phyloP scores from a whole-genome alignment of 2,797 vertebrate genomes.

The Xenentodon cancila region DNA sequence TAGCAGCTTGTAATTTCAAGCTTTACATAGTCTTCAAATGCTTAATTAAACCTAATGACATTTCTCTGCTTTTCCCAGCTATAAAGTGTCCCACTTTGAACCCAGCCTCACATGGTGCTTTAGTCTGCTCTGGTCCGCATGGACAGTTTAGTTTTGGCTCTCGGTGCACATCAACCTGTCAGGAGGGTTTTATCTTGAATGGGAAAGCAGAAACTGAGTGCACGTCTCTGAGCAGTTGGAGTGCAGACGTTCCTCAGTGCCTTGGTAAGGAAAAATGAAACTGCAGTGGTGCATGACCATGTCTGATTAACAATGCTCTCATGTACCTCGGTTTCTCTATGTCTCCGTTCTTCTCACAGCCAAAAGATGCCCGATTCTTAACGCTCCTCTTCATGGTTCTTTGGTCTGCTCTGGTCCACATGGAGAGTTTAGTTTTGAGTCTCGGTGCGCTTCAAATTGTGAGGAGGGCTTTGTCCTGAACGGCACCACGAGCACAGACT shows the following conservation, averaged over 20 bases:
- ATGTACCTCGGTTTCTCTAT: too few species aligned
- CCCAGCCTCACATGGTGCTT: conserved; percentile 13
- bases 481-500: conserved; percentile 43
- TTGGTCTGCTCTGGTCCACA: conserved; percentile 45
- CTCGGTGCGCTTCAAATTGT: conserved; percentile 58
- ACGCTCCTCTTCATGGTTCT: conserved; percentile 28
- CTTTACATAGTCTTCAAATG: too few species aligned
- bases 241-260: background rate
- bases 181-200: conserved; percentile 50
- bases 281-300: too few species aligned
- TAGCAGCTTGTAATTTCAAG: too few species aligned
- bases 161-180: conserved; percentile 50
- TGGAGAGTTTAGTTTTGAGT: conserved; percentile 57
- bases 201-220: conserved; percentile 40
- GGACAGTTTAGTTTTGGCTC: conserved; percentile 57
- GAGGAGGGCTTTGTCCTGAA: conserved; percentile 49
- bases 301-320: too few species aligned
- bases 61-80: too few species aligned
- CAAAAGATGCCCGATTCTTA: conserved; percentile 9
- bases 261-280: background rate
- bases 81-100: conserved; percentile 28
- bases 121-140: conserved; percentile 39
- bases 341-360: too few species aligned
- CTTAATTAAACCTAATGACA: too few species aligned
- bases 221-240: conserved; percentile 42